Conservation (phyloP, 1,140 invertebrate genomes). For the Brachionus paranguensis region DNA sequence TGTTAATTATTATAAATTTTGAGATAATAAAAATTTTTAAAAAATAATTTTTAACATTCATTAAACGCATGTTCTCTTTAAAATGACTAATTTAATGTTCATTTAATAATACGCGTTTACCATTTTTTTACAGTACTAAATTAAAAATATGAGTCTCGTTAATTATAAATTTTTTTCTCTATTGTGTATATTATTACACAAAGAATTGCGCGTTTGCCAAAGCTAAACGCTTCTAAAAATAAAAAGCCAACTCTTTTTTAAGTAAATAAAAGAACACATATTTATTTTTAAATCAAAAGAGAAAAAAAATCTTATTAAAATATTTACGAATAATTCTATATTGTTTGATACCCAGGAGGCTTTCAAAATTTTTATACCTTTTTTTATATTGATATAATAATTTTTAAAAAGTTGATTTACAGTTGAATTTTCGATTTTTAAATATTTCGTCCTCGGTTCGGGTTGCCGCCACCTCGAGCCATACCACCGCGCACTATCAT, state of each 20-base stretch:
- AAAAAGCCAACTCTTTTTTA: background rate
- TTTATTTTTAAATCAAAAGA: background rate
- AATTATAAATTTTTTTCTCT: background rate
- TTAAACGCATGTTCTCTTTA: background rate
- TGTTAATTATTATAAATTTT: background rate
- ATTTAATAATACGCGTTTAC: background rate
- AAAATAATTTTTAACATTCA: background rate
- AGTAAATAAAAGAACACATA: background rate
- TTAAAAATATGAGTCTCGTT: background rate
- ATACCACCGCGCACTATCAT: background rate
- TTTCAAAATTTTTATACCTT: background rate
- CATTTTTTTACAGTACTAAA: background rate
- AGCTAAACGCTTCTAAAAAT: background rate
- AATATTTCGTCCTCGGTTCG: conserved; percentile 1
- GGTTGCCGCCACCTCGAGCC: background rate
- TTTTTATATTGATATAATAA: background rate
- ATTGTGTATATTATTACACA: conserved; percentile 39
- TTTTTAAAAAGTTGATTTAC: background rate
- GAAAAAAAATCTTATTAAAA: background rate
- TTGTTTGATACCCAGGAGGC: background rate
- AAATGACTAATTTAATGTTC: background rate
- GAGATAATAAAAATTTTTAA: background rate
- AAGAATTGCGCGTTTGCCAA: background rate
- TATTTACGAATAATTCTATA: background rate
- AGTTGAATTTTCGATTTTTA: background rate